These are phyloP conservation scores for Saccostrea glomerata DNA, from an alignment of 1,140 invertebrate species.

Conservation along the genomic window DNA sequence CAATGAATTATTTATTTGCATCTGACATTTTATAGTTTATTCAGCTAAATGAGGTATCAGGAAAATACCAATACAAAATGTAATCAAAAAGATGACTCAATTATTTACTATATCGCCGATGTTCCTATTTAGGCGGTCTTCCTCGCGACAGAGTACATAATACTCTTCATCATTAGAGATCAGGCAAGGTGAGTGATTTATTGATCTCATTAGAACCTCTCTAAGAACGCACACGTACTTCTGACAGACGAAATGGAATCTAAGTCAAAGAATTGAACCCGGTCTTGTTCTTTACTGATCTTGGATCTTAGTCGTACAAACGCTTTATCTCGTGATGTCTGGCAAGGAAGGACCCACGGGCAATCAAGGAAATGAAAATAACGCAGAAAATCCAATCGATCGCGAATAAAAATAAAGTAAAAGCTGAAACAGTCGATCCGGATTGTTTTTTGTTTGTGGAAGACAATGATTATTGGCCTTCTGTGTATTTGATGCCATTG, in stretches of 20 bases:
- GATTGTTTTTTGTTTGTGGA: not conserved
- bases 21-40: no score
- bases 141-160: not conserved
- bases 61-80: no score
- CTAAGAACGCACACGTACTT: not conserved
- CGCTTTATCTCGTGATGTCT: not conserved
- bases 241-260: not conserved
- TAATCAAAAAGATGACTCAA: no score
- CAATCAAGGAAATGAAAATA: not conserved
- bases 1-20: no score
- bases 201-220: not conserved
- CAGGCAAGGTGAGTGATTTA: not conserved
- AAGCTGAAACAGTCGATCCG: not conserved
- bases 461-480: not conserved
- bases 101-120: no score
- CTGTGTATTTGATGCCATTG: not conserved
- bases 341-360: not conserved
- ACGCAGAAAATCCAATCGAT: slow-evolving; percentile 21
- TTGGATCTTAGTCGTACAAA: not conserved
- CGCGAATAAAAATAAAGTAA: not conserved
- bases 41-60: no score
- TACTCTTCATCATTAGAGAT: not conserved
- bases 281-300: not conserved
- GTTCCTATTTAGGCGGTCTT: no score
- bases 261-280: not conserved